Conservation (phyloP, 2,888 invertebrate species). For the Thera obeliscata region DNA sequence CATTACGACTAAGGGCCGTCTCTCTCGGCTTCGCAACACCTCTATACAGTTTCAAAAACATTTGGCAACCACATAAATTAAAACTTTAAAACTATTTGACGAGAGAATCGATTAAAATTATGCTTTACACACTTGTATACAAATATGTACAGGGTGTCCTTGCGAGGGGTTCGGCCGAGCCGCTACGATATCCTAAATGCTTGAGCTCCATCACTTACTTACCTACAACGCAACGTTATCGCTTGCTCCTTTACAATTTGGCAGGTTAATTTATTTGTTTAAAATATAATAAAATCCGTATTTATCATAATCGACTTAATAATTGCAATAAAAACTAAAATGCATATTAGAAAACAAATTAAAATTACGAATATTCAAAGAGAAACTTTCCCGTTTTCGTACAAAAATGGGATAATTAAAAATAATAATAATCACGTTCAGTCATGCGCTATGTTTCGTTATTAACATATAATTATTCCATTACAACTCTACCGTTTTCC, state of each 20-base stretch:
- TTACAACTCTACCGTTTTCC: no score
- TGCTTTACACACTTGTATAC: conserved; percentile 78
- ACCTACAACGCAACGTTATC: conserved; percentile 67
- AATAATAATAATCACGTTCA: no score
- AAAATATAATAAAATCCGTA: conserved; percentile 77
- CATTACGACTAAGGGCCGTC: no score
- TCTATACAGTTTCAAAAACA: no score
- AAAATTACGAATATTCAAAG: no score
- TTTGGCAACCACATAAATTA: conserved; percentile 84
- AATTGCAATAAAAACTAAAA: conserved; percentile 82
- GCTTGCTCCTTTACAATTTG: conserved; percentile 80
- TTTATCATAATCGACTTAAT: conserved; percentile 75
- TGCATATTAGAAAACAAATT: conserved; percentile 80
- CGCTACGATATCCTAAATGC: conserved; percentile 72
- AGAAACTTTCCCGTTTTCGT: no score
- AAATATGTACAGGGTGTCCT: conserved; percentile 76
- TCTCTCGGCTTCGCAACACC: no score
- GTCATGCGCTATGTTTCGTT: no score
- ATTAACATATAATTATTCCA: no score
- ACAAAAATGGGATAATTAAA: no score
- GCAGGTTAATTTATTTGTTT: conserved; percentile 80
- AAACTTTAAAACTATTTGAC: conserved; percentile 83
- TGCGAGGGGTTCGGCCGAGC: conserved; percentile 61
- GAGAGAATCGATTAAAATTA: conserved; percentile 83
- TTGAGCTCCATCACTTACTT: conserved; percentile 74